A percentile compares a stretch with the other conserved stretches of the same genome.
Conservation (phyloP, 2,113 vertebrate genomes). For the Spermophilus dauricus region DNA sequence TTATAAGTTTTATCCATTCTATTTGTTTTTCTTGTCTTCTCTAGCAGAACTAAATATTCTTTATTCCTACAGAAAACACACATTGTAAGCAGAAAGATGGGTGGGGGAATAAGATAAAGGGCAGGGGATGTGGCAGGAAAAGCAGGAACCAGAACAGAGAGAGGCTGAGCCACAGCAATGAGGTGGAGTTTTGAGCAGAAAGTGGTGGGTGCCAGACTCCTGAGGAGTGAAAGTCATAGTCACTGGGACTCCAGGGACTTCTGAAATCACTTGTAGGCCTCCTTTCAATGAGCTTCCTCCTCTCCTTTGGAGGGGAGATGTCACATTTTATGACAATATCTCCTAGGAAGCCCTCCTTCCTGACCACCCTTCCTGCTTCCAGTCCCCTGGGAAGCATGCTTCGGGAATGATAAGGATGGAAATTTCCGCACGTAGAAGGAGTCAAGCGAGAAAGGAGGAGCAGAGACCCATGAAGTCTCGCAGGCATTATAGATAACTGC, state of each 20-base stretch:
- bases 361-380: not conserved
- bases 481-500: not conserved
- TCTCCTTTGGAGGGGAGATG: not conserved
- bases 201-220: not conserved
- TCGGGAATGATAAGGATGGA: not conserved
- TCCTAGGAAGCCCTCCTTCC: not conserved
- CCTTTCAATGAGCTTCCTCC: not conserved
- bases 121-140: not conserved
- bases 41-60: slow-evolving; percentile 57
- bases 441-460: not conserved
- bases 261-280: not conserved
- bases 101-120: not conserved
- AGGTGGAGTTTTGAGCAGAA: not conserved
- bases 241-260: not conserved
- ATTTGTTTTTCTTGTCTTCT: slow-evolving; percentile 66
- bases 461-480: not conserved
- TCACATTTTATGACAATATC: not conserved
- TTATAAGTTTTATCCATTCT: slow-evolving; percentile 57
- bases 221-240: not conserved
- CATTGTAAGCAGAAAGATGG: slow-evolving; percentile 50
- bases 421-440: not conserved
- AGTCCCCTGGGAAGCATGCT: not conserved
- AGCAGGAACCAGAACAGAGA: not conserved
- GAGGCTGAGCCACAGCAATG: not conserved
- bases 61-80: slow-evolving; percentile 66